Evolutionary conservation across 2,888 invertebrate species (phyloP).

Genomic region (Orthonevra nobilis): DNA sequence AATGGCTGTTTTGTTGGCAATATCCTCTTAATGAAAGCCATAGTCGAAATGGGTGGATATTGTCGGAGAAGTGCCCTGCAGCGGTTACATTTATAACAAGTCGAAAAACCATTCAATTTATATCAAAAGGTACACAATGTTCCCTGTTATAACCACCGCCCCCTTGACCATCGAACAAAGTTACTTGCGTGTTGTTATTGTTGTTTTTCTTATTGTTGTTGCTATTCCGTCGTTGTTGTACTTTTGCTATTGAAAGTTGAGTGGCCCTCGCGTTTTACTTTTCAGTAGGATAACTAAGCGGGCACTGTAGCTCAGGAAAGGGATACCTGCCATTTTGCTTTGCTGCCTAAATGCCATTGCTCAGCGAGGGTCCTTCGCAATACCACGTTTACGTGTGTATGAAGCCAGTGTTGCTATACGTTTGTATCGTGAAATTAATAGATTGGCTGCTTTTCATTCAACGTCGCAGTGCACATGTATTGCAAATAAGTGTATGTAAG

Average conservation of each 20-base stretch:
- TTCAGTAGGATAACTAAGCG: conserved; percentile 1
- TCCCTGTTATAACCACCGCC: conserved; percentile 54
- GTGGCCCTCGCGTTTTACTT: conserved; percentile 37
- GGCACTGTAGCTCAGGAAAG: conserved; percentile 23
- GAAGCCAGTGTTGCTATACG: conserved; percentile 1
- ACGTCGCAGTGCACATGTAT: background rate
- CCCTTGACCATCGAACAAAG: conserved; percentile 34
- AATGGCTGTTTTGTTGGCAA: conserved; percentile 70
- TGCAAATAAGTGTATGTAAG: background rate
- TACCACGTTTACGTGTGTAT: conserved; percentile 28
- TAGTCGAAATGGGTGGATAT: conserved; percentile 66
- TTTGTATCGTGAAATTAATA: conserved; percentile 28
- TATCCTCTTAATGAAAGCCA: conserved; percentile 70
- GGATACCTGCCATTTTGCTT: conserved; percentile 68
- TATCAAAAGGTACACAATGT: conserved; percentile 69
- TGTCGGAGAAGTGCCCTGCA: conserved; percentile 76
- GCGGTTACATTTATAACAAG: conserved; percentile 78
- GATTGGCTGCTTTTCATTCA: conserved; percentile 24
- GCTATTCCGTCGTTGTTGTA: conserved; percentile 12
- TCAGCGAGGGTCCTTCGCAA: conserved; percentile 41
- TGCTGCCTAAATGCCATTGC: conserved; percentile 57
- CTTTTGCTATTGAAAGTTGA: conserved; percentile 47
- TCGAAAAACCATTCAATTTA: conserved; percentile 71
- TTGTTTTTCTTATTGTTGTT: conserved; percentile 43
- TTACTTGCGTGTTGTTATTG: conserved; percentile 29